Percentiles rank a stretch among this genome's conserved stretches.
phyloP scores from a whole-genome alignment of 2,113 vertebrate species.

The Pedetes capensis region DNA sequence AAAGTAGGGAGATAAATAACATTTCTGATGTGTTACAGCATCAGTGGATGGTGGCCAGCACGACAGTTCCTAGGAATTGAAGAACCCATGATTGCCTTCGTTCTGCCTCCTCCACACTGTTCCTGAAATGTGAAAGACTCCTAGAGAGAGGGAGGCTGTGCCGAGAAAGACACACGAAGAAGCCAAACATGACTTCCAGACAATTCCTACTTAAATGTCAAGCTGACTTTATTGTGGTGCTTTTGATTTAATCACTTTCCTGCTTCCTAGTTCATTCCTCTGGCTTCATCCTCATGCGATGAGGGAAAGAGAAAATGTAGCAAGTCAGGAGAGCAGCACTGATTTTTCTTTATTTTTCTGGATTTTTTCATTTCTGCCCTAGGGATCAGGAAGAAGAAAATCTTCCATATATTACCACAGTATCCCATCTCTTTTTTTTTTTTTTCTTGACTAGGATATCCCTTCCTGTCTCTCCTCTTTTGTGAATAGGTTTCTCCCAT shows the following conservation, averaged over 20 bases:
- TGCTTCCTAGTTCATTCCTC: background rate
- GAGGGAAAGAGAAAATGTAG: background rate
- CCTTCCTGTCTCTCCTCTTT: background rate
- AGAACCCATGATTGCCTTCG: conserved; percentile 26
- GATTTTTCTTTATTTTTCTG: background rate
- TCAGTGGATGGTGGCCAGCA: conserved; percentile 10
- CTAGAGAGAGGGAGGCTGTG: background rate
- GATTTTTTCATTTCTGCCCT: background rate
- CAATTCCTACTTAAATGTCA: background rate
- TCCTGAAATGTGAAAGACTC: background rate
- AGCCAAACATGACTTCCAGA: background rate
- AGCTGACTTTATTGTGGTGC: background rate
- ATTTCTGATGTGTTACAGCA: conserved; percentile 56
- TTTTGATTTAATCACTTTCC: background rate
- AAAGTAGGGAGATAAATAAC: conserved; percentile 68
- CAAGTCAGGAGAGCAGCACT: background rate
- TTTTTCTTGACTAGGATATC: background rate
- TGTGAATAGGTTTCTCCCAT: conserved; percentile 38
- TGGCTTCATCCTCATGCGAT: background rate
- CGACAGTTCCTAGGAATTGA: conserved; percentile 32
- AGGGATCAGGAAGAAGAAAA: background rate
- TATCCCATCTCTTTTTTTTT: background rate
- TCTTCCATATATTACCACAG: background rate
- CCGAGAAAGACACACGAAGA: background rate
- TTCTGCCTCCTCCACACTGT: background rate